Conservation (phyloP, 2,113 vertebrate genomes). For the Lamprologus ornatipinnis region DNA sequence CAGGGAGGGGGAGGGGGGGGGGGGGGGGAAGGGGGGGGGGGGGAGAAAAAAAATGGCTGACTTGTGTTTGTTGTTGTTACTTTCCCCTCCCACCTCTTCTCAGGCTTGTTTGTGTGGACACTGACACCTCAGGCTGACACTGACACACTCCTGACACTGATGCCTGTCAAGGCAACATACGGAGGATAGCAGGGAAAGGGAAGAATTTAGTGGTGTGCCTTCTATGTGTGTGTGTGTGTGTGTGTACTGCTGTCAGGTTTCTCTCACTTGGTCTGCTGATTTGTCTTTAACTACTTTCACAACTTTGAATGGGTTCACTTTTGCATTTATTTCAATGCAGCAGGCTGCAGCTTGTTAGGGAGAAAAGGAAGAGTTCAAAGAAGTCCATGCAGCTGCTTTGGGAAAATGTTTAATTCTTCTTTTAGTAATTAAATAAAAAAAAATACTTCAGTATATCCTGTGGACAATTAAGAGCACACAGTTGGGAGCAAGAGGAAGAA, state of each 20-base stretch:
- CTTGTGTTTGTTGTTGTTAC: slow-evolving; percentile 66
- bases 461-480: not conserved
- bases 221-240: not conserved
- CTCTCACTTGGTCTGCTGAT: slow-evolving; percentile 41
- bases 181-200: slow-evolving; percentile 38
- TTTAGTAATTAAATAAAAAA: not conserved
- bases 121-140: slow-evolving; percentile 68
- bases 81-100: slow-evolving; percentile 39
- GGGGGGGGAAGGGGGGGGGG: not conserved
- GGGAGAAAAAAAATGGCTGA: slow-evolving; percentile 45
- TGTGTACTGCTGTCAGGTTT: slow-evolving; percentile 50
- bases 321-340: slow-evolving; percentile 17
- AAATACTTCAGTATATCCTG: not conserved
- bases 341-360: not conserved
- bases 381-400: not conserved
- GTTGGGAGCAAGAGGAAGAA: not conserved
- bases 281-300: slow-evolving; percentile 39
- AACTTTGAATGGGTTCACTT: slow-evolving; percentile 38
- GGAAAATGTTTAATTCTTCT: slow-evolving; percentile 10
- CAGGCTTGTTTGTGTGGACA: slow-evolving; percentile 70
- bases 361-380: not conserved
- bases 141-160: slow-evolving; percentile 66
- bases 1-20: too few relatives aligned
- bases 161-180: slow-evolving; percentile 65
- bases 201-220: slow-evolving; percentile 17